Conservation (phyloP, 2,113 vertebrate genomes). For the Tympanuchus pallidicinctus region DNA sequence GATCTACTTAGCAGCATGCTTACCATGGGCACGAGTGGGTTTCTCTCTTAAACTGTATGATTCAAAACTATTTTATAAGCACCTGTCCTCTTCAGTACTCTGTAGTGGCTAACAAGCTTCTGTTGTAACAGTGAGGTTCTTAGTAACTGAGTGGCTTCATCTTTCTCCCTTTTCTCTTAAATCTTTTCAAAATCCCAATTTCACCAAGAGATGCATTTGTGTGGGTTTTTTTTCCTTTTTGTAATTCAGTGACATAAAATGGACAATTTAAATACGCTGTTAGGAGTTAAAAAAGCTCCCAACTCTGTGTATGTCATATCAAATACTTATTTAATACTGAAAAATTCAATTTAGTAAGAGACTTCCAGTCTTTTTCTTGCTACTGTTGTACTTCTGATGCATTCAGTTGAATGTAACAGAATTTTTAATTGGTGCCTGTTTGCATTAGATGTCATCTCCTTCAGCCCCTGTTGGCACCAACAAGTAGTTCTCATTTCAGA, state of each 20-base stretch:
- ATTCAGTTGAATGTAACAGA: neutral
- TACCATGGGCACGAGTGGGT: neutral
- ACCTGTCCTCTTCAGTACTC: neutral
- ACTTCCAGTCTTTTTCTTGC: neutral
- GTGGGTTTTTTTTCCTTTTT: neutral
- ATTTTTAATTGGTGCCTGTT: neutral
- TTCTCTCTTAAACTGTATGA: neutral
- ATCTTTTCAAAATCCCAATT: neutral
- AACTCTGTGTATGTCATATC: neutral
- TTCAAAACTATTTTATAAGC: neutral
- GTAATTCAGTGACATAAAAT: neutral
- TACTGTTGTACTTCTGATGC: neutral
- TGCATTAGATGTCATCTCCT: neutral
- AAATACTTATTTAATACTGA: neutral
- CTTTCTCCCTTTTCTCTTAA: neutral
- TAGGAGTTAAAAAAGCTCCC: neutral
- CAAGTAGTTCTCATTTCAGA: neutral
- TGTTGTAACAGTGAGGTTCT: neutral
- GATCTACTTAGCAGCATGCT: neutral
- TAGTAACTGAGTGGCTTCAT: neutral
- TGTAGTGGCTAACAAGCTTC: neutral
- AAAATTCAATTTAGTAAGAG: neutral
- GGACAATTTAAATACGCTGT: neutral
- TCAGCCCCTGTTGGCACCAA: neutral
- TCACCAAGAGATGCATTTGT: neutral